These are phyloP conservation scores for Daubentonia madagascariensis DNA, from an alignment of 2,113 vertebrate species.

Conservation along the genomic window DNA sequence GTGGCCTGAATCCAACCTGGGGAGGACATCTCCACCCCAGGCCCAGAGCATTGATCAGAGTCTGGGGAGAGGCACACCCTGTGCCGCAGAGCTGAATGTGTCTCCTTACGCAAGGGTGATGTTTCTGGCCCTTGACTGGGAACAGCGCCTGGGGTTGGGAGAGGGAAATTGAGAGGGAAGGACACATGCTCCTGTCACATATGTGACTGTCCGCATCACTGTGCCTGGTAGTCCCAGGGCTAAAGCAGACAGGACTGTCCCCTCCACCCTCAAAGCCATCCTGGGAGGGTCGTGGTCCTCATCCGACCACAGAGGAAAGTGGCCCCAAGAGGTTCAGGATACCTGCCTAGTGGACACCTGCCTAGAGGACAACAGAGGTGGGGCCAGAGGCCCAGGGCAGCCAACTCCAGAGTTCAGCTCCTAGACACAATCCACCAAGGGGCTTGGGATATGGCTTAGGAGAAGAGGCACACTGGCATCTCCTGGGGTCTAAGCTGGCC, in stretches of 20 bases:
- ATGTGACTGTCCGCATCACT: too few relatives aligned
- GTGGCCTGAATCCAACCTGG: neutral
- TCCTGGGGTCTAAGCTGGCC: accelerated
- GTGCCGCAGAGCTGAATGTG: accelerated
- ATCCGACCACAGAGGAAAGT: neutral
- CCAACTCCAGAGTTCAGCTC: neutral
- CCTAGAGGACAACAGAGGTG: neutral
- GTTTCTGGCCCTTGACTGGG: neutral
- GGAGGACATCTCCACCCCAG: accelerated
- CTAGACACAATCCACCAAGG: neutral
- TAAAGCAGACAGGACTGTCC: accelerated
- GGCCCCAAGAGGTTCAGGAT: neutral
- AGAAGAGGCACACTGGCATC: accelerated
- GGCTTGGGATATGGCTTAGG: accelerated
- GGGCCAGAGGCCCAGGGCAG: neutral
- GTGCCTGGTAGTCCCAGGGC: neutral
- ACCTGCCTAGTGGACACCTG: neutral
- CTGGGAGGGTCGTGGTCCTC: neutral
- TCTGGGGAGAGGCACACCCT: neutral
- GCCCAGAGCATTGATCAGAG: accelerated
- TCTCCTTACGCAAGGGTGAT: accelerated
- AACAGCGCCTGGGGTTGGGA: accelerated
- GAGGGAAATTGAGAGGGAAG: neutral
- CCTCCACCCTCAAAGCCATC: too few relatives aligned
- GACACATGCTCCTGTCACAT: too few relatives aligned